phyloP scores from a whole-genome alignment of 2,113 vertebrate genomes.

The Paralichthys olivaceus region DNA sequence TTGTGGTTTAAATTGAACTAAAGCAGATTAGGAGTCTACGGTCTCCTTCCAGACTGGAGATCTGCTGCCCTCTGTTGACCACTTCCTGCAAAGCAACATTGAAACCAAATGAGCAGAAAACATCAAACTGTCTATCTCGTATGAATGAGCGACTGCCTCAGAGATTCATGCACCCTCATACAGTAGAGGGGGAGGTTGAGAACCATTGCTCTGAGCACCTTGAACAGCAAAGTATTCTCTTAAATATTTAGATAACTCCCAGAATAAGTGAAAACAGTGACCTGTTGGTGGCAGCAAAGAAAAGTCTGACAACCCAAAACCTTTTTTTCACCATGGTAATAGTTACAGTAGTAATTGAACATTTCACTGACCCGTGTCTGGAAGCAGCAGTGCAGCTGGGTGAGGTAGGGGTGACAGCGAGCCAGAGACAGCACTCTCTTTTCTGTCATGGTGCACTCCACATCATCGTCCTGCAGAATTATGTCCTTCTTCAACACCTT shows the following conservation, averaged over 20 bases:
- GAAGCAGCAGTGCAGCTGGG: slow-evolving; percentile 97
- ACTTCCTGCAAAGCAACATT: neutral
- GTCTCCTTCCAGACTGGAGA: neutral
- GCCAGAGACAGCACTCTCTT: slow-evolving; percentile 94
- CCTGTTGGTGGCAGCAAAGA: neutral
- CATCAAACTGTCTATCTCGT: neutral
- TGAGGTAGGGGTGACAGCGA: slow-evolving; percentile 94
- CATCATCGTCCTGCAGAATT: slow-evolving; percentile 96
- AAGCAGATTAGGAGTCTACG: slow-evolving; percentile 56
- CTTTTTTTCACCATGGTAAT: too few species aligned
- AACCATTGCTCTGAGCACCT: too few species aligned
- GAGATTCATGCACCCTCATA: neutral
- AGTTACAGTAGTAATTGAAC: neutral
- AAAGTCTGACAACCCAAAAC: too few species aligned
- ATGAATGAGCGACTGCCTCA: neutral
- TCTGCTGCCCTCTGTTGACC: slow-evolving; percentile 68
- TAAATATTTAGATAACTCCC: too few species aligned
- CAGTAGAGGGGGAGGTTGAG: neutral
- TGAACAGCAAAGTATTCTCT: too few species aligned
- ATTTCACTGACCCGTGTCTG: slow-evolving; percentile 89
- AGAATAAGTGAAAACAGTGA: neutral
- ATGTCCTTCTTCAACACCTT: slow-evolving; percentile 98
- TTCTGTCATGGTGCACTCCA: slow-evolving; percentile 98
- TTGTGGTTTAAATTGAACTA: slow-evolving; percentile 22
- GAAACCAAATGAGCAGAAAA: neutral